Base-by-base conservation (phyloP, 2,113 vertebrate species). In the Peromyscus polionotus region DNA sequence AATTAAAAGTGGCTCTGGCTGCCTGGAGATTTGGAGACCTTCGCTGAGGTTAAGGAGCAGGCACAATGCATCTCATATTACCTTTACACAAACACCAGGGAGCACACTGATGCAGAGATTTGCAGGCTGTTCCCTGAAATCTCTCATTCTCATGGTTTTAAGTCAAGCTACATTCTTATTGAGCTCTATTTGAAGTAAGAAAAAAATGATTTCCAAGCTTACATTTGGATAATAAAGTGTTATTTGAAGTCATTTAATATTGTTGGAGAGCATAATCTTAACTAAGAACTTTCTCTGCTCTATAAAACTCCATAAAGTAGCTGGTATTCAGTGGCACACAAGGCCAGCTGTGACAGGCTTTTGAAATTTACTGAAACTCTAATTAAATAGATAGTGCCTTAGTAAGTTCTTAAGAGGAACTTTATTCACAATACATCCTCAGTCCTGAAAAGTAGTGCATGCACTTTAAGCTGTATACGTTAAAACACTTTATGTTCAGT, bases 301-400 rank as follows among this genome's bases (percentile, higher is more conserved):
- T 88, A 31, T 36, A 94, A 92, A 83, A 93, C 93, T 70, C 95
- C 42, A 4, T 36, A 93, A 42, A 96, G 28, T 39, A 7, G 28
- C 92, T 96, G 63, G 57, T 73, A 11, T 45, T 81, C 94, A 95
- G 77, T 80, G 54, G 94, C 17, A 92, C 16, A 92, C 77, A 98
- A 95, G 95, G 84, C 80, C 96, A 97, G 95, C 88, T 59, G n/a
- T 75, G 51, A 96, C 42, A 77, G 96, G 94, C 59, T 0, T 96
- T 95, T 91, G 86, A 96, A 96, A 97, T 98, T 97, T 96, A 97
- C 68, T 95, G 90, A 97, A 97, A 97, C 96, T 98, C 98, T 98
- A 98, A 98, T 97, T 97, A 98, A 97, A 98, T 97, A 96, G 79
- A 98, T 97, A 95, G 70, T 94, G 86, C 72, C 51, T 97, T 90